A percentile compares a stretch with the other conserved stretches of the same genome.
Conservation (phyloP, 1,140 invertebrate genomes). For the Vollenhovia emeryi region DNA sequence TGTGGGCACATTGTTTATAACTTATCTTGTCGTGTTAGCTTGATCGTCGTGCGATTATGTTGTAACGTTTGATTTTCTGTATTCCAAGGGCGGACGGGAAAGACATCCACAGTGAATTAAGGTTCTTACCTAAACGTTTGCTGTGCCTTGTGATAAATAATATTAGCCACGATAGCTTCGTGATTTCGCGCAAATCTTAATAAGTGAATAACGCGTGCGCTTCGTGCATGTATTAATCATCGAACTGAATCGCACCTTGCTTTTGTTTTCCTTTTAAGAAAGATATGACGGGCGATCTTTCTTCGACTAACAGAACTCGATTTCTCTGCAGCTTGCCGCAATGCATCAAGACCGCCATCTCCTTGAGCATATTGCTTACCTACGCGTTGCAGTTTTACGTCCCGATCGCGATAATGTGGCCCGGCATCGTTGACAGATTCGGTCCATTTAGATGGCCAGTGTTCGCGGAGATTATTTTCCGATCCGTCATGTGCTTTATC, state of each 20-base stretch:
- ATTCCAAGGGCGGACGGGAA: conserved; percentile 71
- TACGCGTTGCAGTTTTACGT: conserved; percentile 96
- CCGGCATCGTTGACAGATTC: conserved; percentile 83
- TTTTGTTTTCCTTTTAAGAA: background rate
- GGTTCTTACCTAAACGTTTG: conserved; percentile 67
- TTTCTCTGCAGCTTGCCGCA: conserved; percentile 86
- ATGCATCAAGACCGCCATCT: conserved; percentile 89
- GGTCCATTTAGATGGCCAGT: conserved; percentile 86
- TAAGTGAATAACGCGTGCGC: background rate
- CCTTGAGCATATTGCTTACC: conserved; percentile 91
- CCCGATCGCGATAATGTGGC: conserved; percentile 89
- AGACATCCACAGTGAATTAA: conserved; percentile 51
- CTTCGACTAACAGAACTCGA: conserved; percentile 15
- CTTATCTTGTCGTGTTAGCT: background rate
- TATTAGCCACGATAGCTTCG: conserved; percentile 9
- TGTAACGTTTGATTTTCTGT: conserved; percentile 66
- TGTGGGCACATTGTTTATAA: background rate
- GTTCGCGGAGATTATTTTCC: conserved; percentile 87
- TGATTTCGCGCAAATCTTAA: background rate
- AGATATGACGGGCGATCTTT: background rate
- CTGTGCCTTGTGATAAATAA: conserved; percentile 23
- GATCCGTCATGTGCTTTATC: conserved; percentile 88
- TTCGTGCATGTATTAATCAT: conserved; percentile 40
- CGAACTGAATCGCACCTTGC: background rate
- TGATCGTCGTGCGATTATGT: background rate